Base-by-base conservation (phyloP, 1,140 invertebrate species). In the Leptopilina clavipes region DNA sequence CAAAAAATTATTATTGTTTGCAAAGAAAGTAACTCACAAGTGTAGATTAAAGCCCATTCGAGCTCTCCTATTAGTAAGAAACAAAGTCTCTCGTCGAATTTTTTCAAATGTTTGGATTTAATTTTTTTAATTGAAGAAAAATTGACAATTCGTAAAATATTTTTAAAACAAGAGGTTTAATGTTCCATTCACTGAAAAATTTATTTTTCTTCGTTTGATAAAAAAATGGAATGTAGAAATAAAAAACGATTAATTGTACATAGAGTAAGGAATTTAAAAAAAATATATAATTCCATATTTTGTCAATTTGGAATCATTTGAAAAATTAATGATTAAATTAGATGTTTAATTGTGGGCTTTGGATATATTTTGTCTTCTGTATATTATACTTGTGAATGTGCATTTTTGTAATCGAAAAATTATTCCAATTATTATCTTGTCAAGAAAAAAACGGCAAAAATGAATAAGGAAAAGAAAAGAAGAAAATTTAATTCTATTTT, bases 181-280 rank as follows among this genome's bases (percentile, higher is more conserved):
- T 40, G 25, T 31, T 31, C 1, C 25, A 31, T 2, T 2, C 5
- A 31, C 5, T 31, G 5, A 31, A 31, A n/a, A n/a, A n/a, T n/a
- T n/a, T n/a, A n/a, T n/a, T n/a, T n/a, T n/a, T n/a, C n/a, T n/a
- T n/a, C n/a, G n/a, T n/a, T n/a, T n/a, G n/a, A n/a, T n/a, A n/a
- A n/a, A n/a, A n/a, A n/a, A n/a, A n/a, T n/a, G n/a, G n/a, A n/a
- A n/a, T n/a, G n/a, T n/a, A n/a, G n/a, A n/a, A n/a, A n/a, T n/a
- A n/a, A n/a, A n/a, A n/a, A n/a, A n/a, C 14, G 40, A 71, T 11
- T 14, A 43, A 73, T 25, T 70, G 70, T 78, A 52, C 52, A 52
- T 52, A 48, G 52, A 18, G 8, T 48, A 72, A 18, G 17, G 18
- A 25, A 5, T 31, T 1, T 12, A 11, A 18, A 18, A 22, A 18